A percentile compares a stretch with the other conserved stretches of the same genome.
Conservation (phyloP, 1,140 invertebrate species). For the Penaeus vannamei region DNA sequence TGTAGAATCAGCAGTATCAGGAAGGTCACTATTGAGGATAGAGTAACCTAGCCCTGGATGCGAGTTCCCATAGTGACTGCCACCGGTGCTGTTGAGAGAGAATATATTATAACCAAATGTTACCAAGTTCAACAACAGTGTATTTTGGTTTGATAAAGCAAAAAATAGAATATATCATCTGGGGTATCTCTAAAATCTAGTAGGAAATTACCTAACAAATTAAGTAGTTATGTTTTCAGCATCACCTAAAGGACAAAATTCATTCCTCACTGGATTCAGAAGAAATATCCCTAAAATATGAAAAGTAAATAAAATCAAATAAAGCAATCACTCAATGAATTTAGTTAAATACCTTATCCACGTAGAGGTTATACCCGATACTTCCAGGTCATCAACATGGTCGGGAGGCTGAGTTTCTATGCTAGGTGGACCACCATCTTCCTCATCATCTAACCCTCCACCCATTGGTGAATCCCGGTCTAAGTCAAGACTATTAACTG, state of each 20-base stretch:
- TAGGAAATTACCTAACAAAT: neutral
- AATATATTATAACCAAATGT: neutral
- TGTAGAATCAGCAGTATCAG: slow-evolving; percentile 40
- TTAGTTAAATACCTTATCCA: slow-evolving; percentile 51
- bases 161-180: neutral
- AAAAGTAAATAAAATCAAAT: neutral
- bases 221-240: slow-evolving; percentile 4
- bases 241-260: slow-evolving; percentile 3
- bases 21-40: slow-evolving; percentile 36
- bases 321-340: neutral
- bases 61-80: slow-evolving; percentile 50
- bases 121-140: neutral
- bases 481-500: slow-evolving; percentile 54
- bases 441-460: slow-evolving; percentile 56
- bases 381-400: slow-evolving; percentile 47
- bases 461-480: slow-evolving; percentile 56
- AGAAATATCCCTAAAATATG: too few relatives aligned
- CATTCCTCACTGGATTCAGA: neutral
- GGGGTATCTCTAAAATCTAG: slow-evolving; percentile 2
- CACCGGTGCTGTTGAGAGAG: slow-evolving; percentile 44
- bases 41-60: slow-evolving; percentile 63
- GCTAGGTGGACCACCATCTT: slow-evolving; percentile 57
- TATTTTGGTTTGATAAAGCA: neutral
- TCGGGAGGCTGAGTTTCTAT: slow-evolving; percentile 61
- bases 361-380: slow-evolving; percentile 49